Base-by-base conservation (phyloP, 2,888 invertebrate genomes). In the Hipparchia sbordonii region DNA sequence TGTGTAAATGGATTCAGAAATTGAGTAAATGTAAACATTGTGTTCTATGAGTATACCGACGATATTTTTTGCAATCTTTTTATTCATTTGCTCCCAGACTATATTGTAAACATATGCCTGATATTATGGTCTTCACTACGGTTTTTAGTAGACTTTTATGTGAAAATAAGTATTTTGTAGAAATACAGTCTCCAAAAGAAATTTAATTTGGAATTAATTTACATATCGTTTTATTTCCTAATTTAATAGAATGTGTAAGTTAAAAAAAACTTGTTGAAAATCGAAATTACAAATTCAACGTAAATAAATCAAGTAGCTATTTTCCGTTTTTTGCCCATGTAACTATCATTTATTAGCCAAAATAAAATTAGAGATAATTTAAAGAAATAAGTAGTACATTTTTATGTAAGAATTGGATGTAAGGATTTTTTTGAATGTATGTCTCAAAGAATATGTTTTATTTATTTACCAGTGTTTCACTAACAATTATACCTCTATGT, bases 121-220 rank as follows among this genome's bases (percentile, higher is more conserved):
- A 1, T 10, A 6, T 10, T 12, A 23, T 59, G 23, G 13, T 4
- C 10, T 61, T 13, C n/a, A 45, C 8, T 13, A 48, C 13, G n/a
- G 13, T 48, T 62, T 62, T 48, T 63, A 51, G 23, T 23, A 23
- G 23, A 23, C 23, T 23, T 23, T 23, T 23, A 23, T 23, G 63
- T 63, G 51, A 51, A 62, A 48, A 63, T 63, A 51, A 48, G 63
- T 63, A 63, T 63, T 63, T 63, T 63, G 7, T 63, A 23, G 48
- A 9, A 48, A 63, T 57, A 23, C 57, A 57, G 8, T 8, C 57
- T 23, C 13, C 13, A 23, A 57, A 57, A 33, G 13, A 57, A 23
- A 2, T 39, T 39, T 57, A 5, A 9, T n/a, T 13, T 9, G 54
- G n/a, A 54, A n/a, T 54, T 54, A 54, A 54, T 54, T 54, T 54